Evolutionary conservation across 2,888 invertebrate genomes (phyloP).

Genomic region (Himalopsyche tibetana): DNA sequence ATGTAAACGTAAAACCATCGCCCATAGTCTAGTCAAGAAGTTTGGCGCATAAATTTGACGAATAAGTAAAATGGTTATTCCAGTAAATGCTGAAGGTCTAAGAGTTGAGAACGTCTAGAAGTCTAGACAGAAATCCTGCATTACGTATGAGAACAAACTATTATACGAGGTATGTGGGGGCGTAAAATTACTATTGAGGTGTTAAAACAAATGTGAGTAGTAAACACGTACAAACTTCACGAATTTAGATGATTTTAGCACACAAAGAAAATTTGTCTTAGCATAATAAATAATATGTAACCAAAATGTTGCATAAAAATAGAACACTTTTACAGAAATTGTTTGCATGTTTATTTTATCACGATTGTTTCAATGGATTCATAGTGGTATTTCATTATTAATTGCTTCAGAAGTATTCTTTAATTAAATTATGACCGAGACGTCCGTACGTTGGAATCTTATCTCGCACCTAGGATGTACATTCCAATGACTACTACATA

Average conservation of each 20-base stretch:
- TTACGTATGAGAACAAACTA: slow-evolving; percentile 36
- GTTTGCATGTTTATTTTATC: too few species aligned
- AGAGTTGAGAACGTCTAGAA: background rate
- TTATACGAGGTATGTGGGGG: slow-evolving; percentile 5
- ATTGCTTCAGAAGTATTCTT: too few species aligned
- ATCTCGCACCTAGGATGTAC: too few species aligned
- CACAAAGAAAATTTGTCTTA: background rate
- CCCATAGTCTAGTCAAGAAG: slow-evolving; percentile 39
- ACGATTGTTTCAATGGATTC: too few species aligned
- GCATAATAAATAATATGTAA: background rate
- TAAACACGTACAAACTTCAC: background rate
- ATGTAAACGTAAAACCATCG: slow-evolving; percentile 19
- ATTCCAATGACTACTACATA: too few species aligned
- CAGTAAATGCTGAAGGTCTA: background rate
- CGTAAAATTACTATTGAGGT: slow-evolving; percentile 14
- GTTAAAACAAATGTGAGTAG: background rate
- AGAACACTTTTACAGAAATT: too few species aligned
- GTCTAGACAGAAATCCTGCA: slow-evolving; percentile 41
- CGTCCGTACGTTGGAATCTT: too few species aligned
- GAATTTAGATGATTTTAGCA: background rate
- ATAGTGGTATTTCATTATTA: too few species aligned
- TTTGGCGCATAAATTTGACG: slow-evolving; percentile 42
- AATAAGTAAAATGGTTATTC: slow-evolving; percentile 35
- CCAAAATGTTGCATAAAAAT: background rate
- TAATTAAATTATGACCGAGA: too few species aligned